Evolutionary conservation across 1,140 invertebrate species (phyloP), one percentile per base, ranked within the genome.

Genomic region (Drosophila littoralis): DNA sequence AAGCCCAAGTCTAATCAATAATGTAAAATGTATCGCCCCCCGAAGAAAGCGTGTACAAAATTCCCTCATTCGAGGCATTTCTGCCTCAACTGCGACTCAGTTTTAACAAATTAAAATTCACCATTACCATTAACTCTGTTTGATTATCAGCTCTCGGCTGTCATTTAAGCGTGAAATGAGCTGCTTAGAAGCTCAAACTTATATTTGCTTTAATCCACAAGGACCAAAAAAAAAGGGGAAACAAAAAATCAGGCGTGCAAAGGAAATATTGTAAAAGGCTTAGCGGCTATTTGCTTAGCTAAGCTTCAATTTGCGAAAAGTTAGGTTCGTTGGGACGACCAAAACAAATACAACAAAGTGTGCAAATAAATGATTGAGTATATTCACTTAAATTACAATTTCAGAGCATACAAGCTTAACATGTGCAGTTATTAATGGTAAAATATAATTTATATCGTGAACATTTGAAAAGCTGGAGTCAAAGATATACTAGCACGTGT

Each of bases 111-210:
- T 61, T 48, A 10, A 38, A 57, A 52, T 45, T 43, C 33, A 45
- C 48, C 52, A 59, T 71, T 75, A 9, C 10, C 22, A 51, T 58
- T 51, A 12, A 55, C 6, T 71, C 48, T 75, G 79, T 81, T 86
- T 85, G 71, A 69, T 64, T 82, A 45, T 71, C 68, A 57, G 57
- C 57, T 66, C 55, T 48, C 43, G n/a, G 40, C 45, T 70, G 40
- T 60, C 71, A 77, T 82, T 86, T 82, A 61, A 86, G 82, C 82
- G 83, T 88, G 68, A 86, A 86, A 86, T 86, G 79, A 88, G 79
- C 81, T 88, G 85, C 63, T 72, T 75, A 61, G 35, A 71, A 55
- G 61, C 73, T 64, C 36, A 67, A 77, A 69, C 76, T 74, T 85
- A 85, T 85, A 85, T 77, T 84, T 84, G 40, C 45, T 42, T 65